Percentiles rank a stretch among this genome's conserved stretches.
phyloP scores from a whole-genome alignment of 1,140 invertebrate genomes.

The Vollenhovia emeryi region DNA sequence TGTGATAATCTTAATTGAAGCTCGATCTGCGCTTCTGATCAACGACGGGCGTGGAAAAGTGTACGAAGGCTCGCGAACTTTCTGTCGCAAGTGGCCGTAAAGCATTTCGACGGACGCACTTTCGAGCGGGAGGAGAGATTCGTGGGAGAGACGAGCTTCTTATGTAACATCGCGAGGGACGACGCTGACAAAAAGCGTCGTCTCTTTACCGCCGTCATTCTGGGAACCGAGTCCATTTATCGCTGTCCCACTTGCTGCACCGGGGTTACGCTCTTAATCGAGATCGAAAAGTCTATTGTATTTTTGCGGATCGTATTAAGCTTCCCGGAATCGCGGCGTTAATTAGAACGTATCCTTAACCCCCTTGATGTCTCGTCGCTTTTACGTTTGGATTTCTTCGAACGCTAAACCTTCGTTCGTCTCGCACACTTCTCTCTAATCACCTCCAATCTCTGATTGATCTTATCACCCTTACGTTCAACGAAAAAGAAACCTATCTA shows the following conservation, averaged over 20 bases:
- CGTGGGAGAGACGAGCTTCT: conserved; percentile 4
- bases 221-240: conserved; percentile 35
- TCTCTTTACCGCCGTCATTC: conserved; percentile 26
- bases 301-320: not conserved
- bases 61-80: conserved; percentile 29
- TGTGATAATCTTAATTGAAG: not conserved
- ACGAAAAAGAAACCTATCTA: not conserved
- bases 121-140: not conserved
- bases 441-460: not conserved
- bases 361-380: not conserved
- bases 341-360: conserved; percentile 9
- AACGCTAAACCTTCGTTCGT: not conserved
- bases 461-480: not conserved
- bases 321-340: conserved; percentile 2
- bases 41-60: not conserved
- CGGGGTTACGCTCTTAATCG: not conserved
- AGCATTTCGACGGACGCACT: conserved; percentile 16
- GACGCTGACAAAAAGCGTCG: conserved; percentile 15
- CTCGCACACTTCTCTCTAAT: not conserved
- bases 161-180: conserved; percentile 8
- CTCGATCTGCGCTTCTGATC: not conserved
- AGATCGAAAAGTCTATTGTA: conserved; percentile 28
- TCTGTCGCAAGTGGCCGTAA: not conserved
- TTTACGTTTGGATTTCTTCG: conserved; percentile 1
- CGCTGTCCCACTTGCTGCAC: conserved; percentile 14